These are phyloP conservation scores for Ornithoptera alexandrae DNA, from an alignment of 2,888 invertebrate species.

Conservation along the genomic window DNA sequence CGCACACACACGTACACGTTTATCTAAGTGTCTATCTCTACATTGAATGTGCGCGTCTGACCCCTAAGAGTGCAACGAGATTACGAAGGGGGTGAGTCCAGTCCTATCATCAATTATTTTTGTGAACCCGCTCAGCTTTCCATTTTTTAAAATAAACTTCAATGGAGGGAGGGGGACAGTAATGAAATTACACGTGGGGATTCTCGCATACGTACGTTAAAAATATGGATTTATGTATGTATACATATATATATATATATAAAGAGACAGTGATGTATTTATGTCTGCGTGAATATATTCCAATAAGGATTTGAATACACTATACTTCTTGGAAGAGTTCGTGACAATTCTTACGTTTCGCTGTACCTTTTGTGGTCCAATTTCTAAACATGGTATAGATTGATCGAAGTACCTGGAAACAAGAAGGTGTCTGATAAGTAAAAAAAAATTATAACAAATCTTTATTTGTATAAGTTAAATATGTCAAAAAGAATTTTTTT, in stretches of 20 bases:
- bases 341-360: slow-evolving; percentile 47
- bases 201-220: slow-evolving; percentile 29
- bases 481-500: no score
- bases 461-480: background rate
- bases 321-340: slow-evolving; percentile 49
- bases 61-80: slow-evolving; percentile 44
- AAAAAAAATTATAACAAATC: slow-evolving; percentile 23
- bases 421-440: slow-evolving; percentile 40
- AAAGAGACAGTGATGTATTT: slow-evolving; percentile 25
- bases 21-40: slow-evolving; percentile 1
- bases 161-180: slow-evolving; percentile 56
- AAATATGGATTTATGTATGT: no score
- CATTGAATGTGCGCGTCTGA: slow-evolving; percentile 29
- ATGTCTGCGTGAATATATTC: slow-evolving; percentile 30
- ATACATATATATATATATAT: no score
- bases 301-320: slow-evolving; percentile 43
- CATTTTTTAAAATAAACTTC: slow-evolving; percentile 76
- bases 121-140: slow-evolving; percentile 62
- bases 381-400: slow-evolving; percentile 45
- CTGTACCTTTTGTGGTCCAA: slow-evolving; percentile 37
- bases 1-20: background rate
- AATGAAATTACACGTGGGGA: slow-evolving; percentile 62
- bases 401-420: slow-evolving; percentile 58
- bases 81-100: slow-evolving; percentile 67
- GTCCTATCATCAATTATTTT: slow-evolving; percentile 72